phyloP scores from a whole-genome alignment of 2,797 vertebrate genomes.

The Mus caroli region DNA sequence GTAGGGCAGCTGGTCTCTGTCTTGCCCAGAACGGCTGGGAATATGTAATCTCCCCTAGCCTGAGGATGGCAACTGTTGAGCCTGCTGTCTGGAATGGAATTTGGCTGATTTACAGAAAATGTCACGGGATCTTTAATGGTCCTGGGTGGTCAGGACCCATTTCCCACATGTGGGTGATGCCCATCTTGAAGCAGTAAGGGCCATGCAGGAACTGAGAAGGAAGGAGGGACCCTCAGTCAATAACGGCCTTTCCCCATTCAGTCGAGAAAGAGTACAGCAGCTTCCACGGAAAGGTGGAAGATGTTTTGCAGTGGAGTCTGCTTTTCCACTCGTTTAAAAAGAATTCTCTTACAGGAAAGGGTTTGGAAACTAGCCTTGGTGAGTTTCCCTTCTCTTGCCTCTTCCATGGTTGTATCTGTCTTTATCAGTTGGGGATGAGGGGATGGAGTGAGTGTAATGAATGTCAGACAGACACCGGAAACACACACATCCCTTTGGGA shows the following conservation, averaged over 20 bases:
- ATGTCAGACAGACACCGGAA: no score
- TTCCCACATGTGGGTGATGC: conserved; percentile 81
- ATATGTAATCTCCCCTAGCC: background rate
- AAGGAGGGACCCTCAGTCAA: conserved; percentile 44
- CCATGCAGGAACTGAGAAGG: background rate
- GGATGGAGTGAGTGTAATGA: background rate
- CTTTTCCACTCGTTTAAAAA: background rate
- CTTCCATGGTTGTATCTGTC: background rate
- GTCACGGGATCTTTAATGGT: conserved; percentile 71
- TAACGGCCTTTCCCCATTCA: background rate
- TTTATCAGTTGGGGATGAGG: background rate
- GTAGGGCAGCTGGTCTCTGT: background rate
- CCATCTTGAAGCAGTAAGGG: conserved; percentile 75
- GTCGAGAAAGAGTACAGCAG: background rate
- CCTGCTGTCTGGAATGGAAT: conserved; percentile 33
- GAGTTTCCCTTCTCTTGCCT: background rate
- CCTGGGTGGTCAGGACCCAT: conserved; percentile 75
- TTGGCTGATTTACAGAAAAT: conserved; percentile 74
- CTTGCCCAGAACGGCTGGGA: background rate
- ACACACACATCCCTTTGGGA: background rate
- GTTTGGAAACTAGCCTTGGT: background rate
- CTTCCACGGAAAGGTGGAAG: background rate
- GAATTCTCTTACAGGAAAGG: background rate
- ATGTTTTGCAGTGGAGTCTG: background rate
- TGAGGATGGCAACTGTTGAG: background rate